These are phyloP conservation scores for Palloptera scutellata DNA, from an alignment of 2,888 invertebrate genomes.

Conservation along the genomic window DNA sequence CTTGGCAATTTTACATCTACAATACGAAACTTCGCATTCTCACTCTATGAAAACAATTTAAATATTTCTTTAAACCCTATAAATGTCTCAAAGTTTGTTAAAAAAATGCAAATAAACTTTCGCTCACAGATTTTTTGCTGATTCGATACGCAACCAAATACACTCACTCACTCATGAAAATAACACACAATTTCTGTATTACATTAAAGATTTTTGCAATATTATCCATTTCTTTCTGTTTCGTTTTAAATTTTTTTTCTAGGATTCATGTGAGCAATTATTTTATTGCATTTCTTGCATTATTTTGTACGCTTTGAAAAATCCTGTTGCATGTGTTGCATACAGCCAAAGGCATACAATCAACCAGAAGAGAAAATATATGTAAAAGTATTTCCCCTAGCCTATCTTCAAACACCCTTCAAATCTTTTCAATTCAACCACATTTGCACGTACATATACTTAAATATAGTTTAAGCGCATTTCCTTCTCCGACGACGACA, in stretches of 20 bases:
- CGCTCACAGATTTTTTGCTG: neutral
- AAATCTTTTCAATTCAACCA: neutral
- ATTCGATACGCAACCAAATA: neutral
- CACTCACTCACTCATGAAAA: neutral
- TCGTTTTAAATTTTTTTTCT: neutral
- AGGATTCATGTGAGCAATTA: slow-evolving; percentile 1
- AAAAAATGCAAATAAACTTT: neutral
- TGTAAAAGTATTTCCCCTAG: no score
- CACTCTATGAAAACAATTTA: neutral
- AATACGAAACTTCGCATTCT: no score
- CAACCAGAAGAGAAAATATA: neutral
- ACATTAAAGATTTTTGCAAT: neutral
- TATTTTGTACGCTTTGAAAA: neutral
- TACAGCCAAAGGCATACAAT: neutral
- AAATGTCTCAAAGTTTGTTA: neutral
- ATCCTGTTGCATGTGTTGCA: slow-evolving; percentile 15
- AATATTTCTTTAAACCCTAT: neutral
- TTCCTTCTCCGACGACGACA: neutral
- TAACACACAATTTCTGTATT: slow-evolving; percentile 10
- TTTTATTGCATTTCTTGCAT: slow-evolving; percentile 12
- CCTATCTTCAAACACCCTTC: neutral
- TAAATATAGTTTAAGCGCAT: neutral
- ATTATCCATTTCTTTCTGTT: neutral
- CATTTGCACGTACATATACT: neutral
- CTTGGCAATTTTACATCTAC: no score